Percentiles rank a stretch among this genome's conserved stretches.
phyloP scores from a whole-genome alignment of 2,113 vertebrate species.

The Mustela lutreola region DNA sequence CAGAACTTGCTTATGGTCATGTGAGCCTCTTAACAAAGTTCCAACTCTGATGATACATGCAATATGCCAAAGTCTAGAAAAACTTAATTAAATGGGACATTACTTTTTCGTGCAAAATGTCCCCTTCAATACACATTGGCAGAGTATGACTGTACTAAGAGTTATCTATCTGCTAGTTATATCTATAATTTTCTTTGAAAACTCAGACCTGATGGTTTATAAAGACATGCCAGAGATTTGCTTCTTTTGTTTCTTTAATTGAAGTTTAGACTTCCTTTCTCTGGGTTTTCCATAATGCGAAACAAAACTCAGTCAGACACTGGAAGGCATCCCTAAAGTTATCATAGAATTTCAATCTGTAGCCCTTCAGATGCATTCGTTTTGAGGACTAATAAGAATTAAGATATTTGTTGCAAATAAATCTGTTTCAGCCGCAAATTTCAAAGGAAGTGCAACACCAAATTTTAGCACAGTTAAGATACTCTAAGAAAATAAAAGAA shows the following conservation, averaged over 20 bases:
- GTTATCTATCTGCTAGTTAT: slow-evolving; percentile 76
- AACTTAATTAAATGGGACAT: slow-evolving; percentile 48
- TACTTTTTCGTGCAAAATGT: slow-evolving; percentile 70
- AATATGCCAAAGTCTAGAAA: slow-evolving; percentile 79
- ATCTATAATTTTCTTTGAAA: slow-evolving; percentile 66
- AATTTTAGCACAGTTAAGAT: slow-evolving; percentile 44
- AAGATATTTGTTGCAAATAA: slow-evolving; percentile 71
- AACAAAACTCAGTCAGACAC: slow-evolving; percentile 74
- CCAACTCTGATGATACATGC: slow-evolving; percentile 80
- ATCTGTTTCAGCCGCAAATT: slow-evolving; percentile 65
- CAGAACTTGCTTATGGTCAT: slow-evolving; percentile 64
- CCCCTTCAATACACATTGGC: slow-evolving; percentile 61
- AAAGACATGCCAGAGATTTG: slow-evolving; percentile 61
- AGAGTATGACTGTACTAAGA: slow-evolving; percentile 69
- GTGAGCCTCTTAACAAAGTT: slow-evolving; percentile 71
- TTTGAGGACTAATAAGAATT: slow-evolving; percentile 58
- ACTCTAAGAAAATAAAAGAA: slow-evolving; percentile 43
- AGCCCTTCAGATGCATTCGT: slow-evolving; percentile 54
- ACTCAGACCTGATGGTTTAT: slow-evolving; percentile 64
- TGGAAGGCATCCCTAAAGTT: slow-evolving; percentile 66
- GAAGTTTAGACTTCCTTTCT: slow-evolving; percentile 63
- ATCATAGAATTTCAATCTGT: slow-evolving; percentile 39
- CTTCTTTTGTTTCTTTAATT: slow-evolving; percentile 58
- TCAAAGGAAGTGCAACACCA: slow-evolving; percentile 52
- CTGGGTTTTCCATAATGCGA: slow-evolving; percentile 65